Base-by-base conservation (phyloP, 1,140 invertebrate genomes). In the Drosophila erecta region DNA sequence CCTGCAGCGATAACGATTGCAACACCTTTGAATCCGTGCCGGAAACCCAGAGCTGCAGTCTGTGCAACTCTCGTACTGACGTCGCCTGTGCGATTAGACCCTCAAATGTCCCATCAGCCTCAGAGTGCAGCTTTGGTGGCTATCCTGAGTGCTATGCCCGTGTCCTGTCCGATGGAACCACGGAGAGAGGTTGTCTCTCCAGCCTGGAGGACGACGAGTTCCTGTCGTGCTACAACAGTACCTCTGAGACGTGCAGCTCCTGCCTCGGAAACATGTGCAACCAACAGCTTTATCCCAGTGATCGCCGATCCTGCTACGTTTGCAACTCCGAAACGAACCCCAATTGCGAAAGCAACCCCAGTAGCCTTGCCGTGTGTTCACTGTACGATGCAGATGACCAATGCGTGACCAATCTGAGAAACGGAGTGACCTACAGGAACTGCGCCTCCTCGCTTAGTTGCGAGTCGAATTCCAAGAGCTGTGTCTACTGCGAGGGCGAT, bases 31-130 rank as follows among this genome's bases (percentile, higher is more conserved):
- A 90, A 0, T 61, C 64, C 4, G 15, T 90, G 27, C 81, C 81
- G 0, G 55, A 53, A 8, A n/a, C 58, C 0, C 61, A 92, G 20
- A 65, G 7, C 2, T 92, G 90, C 40, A 41, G 57, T 0, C 38
- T 92, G 0, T 92, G 90, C 55, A 91, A 66, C 14, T 92, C 90
- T 0, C 81, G 87, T 14, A 92, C 90, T 0, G 90, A 92, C 27
- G 53, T 44, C 47, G 27, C 60, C 1, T 92, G 90, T 17, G 90
- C 90, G 14, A 64, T 77, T 0, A 73, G 44, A 30, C 90, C 90
- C 0, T 27, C 43, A 2, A 40, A 38, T 33, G 78, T 91, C 37
- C 12, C 8, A 8, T 66, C 64, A 8, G 12, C 53, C 4, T 84
- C 81, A 1, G 60, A 6, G 4, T 92, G 90, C 14, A 5, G 5